These are phyloP conservation scores for Drusus annulatus DNA, from an alignment of 1,140 invertebrate species.

Conservation along the genomic window DNA sequence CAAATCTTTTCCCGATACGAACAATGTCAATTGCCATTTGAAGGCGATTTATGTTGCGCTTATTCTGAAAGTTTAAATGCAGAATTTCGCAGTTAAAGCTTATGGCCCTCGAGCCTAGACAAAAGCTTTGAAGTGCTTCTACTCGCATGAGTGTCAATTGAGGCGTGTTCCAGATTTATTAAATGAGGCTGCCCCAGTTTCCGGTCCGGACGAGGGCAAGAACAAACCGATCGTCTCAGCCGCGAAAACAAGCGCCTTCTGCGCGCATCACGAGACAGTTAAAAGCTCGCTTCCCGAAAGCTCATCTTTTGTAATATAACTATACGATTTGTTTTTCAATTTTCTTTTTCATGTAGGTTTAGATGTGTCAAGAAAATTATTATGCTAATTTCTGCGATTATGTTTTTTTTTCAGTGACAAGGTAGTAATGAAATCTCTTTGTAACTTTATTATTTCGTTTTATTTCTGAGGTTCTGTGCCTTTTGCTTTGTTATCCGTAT, in stretches of 20 bases:
- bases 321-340: slow-evolving; percentile 1
- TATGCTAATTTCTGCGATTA: neutral
- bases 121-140: slow-evolving; percentile 17
- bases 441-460: too few species aligned
- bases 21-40: neutral
- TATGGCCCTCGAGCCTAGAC: neutral
- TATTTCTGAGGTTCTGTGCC: too few species aligned
- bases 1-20: too few species aligned
- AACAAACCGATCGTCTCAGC: neutral
- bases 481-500: too few species aligned
- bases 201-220: neutral
- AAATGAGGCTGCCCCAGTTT: slow-evolving; percentile 21
- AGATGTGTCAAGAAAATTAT: neutral
- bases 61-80: neutral
- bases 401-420: too few species aligned
- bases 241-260: neutral
- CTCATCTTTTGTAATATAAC: slow-evolving; percentile 2
- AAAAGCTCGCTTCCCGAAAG: neutral
- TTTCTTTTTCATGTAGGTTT: neutral
- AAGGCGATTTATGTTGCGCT: neutral
- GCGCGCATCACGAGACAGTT: neutral
- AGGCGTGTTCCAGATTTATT: slow-evolving; percentile 39
- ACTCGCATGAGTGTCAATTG: slow-evolving; percentile 28
- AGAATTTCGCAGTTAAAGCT: neutral
- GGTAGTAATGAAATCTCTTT: too few species aligned